Evolutionary conservation across 2,113 vertebrate genomes (phyloP).

Genomic region (Tinamus guttatus): DNA sequence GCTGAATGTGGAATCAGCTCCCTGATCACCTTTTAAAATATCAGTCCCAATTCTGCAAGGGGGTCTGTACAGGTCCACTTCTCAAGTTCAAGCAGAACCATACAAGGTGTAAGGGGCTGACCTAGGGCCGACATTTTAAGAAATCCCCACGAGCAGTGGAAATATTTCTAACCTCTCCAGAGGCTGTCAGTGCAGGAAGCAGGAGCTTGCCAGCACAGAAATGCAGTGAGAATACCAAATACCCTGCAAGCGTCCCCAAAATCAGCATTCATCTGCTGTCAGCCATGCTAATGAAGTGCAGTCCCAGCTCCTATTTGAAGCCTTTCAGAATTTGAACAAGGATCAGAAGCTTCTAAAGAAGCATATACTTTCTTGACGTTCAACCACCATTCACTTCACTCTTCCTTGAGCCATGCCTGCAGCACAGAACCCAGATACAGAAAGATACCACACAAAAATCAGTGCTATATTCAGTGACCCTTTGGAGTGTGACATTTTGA

Average conservation of each 20-base stretch:
- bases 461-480: not conserved
- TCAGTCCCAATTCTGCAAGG: not conserved
- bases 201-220: not conserved
- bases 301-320: not conserved
- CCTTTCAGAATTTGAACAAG: constrained; percentile 1
- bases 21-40: not conserved
- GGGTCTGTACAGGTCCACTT: not conserved
- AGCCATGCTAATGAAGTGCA: not conserved
- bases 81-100: not conserved
- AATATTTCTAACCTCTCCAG: not conserved
- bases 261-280: not conserved
- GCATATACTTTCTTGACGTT: not conserved
- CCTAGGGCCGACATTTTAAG: too few relatives aligned
- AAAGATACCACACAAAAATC: not conserved
- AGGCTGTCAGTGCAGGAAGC: not conserved
- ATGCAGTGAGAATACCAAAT: not conserved
- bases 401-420: rapidly evolving
- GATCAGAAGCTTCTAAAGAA: constrained; percentile 7
- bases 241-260: not conserved
- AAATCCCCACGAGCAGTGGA: not conserved
- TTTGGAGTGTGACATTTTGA: not conserved
- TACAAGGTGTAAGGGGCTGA: too few relatives aligned
- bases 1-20: not conserved
- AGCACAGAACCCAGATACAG: not conserved
- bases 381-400: not conserved